Conservation (phyloP, 2,113 vertebrate species). For the Rhagologus leucostigma region DNA sequence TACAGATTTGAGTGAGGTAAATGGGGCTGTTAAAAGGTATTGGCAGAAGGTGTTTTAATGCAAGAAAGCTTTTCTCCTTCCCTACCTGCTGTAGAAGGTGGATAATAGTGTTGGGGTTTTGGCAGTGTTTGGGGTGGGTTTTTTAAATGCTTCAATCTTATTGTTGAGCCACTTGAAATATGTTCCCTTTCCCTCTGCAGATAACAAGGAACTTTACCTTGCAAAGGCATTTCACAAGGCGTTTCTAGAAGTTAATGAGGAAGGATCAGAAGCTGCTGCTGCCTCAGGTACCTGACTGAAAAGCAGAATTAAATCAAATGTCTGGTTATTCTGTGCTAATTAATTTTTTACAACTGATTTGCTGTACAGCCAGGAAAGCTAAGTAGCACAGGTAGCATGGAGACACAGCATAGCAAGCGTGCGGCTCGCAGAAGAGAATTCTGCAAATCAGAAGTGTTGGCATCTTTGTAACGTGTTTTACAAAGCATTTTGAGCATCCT, state of each 20-base stretch:
- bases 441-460: not conserved
- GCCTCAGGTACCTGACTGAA: constrained; percentile 81
- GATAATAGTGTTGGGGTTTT: not conserved
- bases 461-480: not conserved
- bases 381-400: not conserved
- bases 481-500: not conserved
- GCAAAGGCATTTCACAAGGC: constrained; percentile 92
- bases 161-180: not conserved
- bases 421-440: not conserved
- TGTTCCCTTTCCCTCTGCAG: constrained; percentile 65
- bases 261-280: constrained; percentile 93
- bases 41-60: not conserved
- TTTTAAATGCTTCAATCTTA: not conserved
- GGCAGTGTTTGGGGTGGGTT: not conserved
- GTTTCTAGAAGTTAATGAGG: constrained; percentile 95
- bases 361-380: not conserved
- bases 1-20: not conserved
- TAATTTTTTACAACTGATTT: not conserved
- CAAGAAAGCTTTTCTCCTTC: not conserved
- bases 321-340: constrained; percentile 8
- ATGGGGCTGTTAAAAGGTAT: not conserved
- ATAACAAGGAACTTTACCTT: constrained; percentile 87
- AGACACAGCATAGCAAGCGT: not conserved
- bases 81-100: not conserved
- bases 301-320: not conserved